Conservation (phyloP, 1,140 invertebrate genomes). For the Polypedilum vanderplanki region DNA sequence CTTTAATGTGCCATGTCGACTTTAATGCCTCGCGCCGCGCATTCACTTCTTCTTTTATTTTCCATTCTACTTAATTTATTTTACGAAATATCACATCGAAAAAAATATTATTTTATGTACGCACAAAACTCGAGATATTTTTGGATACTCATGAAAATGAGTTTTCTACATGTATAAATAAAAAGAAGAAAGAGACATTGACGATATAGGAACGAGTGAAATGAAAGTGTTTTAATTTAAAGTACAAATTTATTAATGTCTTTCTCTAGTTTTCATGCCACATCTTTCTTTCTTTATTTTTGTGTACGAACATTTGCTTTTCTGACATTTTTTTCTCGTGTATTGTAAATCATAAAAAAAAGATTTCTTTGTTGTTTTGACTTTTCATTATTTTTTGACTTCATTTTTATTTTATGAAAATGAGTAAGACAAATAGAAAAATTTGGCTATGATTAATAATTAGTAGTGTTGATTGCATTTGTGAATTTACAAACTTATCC, state of each 20-base stretch:
- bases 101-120: conserved; percentile 10
- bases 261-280: background rate
- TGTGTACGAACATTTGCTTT: background rate
- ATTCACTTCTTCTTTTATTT: conserved; percentile 1
- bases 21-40: conserved; percentile 9
- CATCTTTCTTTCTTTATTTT: conserved; percentile 6
- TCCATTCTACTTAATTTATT: conserved; percentile 22
- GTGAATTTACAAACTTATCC: too few relatives aligned
- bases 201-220: conserved; percentile 2
- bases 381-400: too few relatives aligned
- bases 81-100: conserved; percentile 27
- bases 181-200: background rate
- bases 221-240: conserved; percentile 23
- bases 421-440: background rate
- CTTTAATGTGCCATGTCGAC: conserved; percentile 16
- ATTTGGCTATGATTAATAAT: background rate
- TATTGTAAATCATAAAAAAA: background rate
- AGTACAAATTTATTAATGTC: conserved; percentile 29
- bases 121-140: conserved; percentile 18
- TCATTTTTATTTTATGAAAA: background rate
- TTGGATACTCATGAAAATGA: background rate
- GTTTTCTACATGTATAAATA: background rate
- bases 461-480: too few relatives aligned
- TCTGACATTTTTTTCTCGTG: background rate
- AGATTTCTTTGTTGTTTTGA: background rate